Evolutionary conservation across 2,797 vertebrate species (phyloP).

Genomic region (Myotis myotis): DNA sequence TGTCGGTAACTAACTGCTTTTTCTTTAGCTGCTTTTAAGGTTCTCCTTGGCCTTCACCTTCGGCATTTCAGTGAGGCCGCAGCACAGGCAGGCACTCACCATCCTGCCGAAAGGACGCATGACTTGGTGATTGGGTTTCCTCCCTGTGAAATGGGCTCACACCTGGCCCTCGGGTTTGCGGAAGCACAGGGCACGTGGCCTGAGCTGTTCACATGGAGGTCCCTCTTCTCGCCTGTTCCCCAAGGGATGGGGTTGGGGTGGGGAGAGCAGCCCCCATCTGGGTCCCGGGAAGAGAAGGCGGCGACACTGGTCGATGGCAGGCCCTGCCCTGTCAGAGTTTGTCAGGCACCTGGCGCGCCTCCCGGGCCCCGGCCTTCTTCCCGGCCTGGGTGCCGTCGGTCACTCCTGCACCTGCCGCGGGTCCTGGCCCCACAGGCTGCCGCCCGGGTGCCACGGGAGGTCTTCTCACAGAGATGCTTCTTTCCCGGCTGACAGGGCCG

Average conservation of each 20-base stretch:
- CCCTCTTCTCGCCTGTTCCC: neutral
- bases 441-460: neutral
- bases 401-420: fast-evolving
- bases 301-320: fast-evolving
- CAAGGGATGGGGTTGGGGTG: no score
- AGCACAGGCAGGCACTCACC: neutral
- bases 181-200: neutral
- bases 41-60: neutral
- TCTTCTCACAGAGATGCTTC: neutral
- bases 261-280: neutral
- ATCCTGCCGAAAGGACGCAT: neutral
- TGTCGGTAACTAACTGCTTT: neutral
- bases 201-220: neutral
- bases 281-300: neutral
- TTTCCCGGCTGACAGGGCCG: neutral
- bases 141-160: neutral
- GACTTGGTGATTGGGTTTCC: neutral
- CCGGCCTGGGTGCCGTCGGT: fast-evolving
- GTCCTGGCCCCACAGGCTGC: neutral
- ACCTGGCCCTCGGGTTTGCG: neutral
- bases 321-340: neutral
- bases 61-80: neutral
- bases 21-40: neutral
- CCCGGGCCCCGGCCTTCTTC: neutral
- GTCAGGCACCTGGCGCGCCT: neutral